Percentiles rank a stretch among this genome's conserved stretches.
Conservation (phyloP, 2,888 invertebrate species). For the Macrophya alboannulata region DNA sequence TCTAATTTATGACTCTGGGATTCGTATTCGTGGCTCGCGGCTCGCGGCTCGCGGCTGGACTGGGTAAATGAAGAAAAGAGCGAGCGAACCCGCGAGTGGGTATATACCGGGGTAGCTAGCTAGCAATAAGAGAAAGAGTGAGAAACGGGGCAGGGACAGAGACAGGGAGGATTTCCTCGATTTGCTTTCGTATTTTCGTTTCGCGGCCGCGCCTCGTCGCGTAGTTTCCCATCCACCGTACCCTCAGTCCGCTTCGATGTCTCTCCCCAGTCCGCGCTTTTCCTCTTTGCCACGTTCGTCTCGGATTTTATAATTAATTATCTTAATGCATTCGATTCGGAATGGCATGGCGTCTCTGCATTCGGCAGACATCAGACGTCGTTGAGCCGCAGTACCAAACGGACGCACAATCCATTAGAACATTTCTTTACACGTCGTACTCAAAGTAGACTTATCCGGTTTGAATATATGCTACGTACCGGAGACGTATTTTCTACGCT, state of each 20-base stretch:
- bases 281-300: conserved; percentile 57
- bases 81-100: conserved; percentile 57
- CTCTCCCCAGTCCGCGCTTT: conserved; percentile 56
- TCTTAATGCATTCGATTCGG: conserved; percentile 73
- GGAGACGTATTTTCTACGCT: conserved; percentile 44
- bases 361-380: conserved; percentile 55
- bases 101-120: conserved; percentile 16
- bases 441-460: conserved; percentile 51
- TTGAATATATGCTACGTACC: conserved; percentile 27
- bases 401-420: conserved; percentile 54
- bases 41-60: conserved; percentile 60
- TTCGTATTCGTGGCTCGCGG: conserved; percentile 54
- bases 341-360: conserved; percentile 63
- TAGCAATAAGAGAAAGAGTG: conserved; percentile 34
- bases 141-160: conserved; percentile 57
- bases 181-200: conserved; percentile 71
- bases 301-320: conserved; percentile 75
- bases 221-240: conserved; percentile 1
- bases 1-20: conserved; percentile 68
- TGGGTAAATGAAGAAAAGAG: conserved; percentile 66
- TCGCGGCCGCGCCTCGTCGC: conserved; percentile 59
- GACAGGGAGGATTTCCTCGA: conserved; percentile 69
- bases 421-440: conserved; percentile 45
- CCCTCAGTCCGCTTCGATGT: conserved; percentile 24
- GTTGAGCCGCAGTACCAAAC: conserved; percentile 41